Evolutionary conservation across 37 sponge, comb jelly and placozoan species (phyloP), one percentile per base, ranked within the genome.

Genomic region (Mnemiopsis leidyi): DNA sequence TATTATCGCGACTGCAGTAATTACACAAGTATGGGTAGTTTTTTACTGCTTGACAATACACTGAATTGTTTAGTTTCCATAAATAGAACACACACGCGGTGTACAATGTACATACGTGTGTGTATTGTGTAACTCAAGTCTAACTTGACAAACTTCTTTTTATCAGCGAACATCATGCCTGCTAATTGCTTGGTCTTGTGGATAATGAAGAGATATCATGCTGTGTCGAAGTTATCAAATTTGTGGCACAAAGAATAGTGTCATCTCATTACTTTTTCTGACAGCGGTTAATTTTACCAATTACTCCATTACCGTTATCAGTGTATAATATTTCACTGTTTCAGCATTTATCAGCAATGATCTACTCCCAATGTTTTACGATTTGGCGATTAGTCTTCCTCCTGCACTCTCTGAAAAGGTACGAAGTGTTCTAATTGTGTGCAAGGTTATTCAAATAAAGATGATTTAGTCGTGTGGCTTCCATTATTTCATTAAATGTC

Each of bases 281-380:
- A 48, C 13, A 13, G 61, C 5, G 61, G 61, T 13, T 48, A 48
- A 48, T 48, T 48, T 13, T 23, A 71, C 75, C 5, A 71, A n/a
- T 71, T n/a, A 71, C 20, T 25, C 5, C 3, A 28, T 71, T 71
- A 71, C 7, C 30, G 68, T 67, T 13, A 21, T 13, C 18, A 67
- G 20, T 67, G 68, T 67, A 20, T 67, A 67, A 67, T 71, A 71
- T 23, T 28, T 71, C 5, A 79, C 7, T 32, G 34, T 79, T 79
- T 85, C 90, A 85, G 90, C 90, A 1, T 85, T 85, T 40, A 85
- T 40, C 25, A 85, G 90, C 35, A 37, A 85, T 23, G 90, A 85
- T 33, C 61, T 85, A 0, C 90, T 85, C 23, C 90, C 90, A 16
- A 85, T 85, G 90, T 85, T 85, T 33, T 85, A 85, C 30, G 90